Evolutionary conservation across 2,113 vertebrate species (phyloP).

Genomic region (Odobenus rosmarus): DNA sequence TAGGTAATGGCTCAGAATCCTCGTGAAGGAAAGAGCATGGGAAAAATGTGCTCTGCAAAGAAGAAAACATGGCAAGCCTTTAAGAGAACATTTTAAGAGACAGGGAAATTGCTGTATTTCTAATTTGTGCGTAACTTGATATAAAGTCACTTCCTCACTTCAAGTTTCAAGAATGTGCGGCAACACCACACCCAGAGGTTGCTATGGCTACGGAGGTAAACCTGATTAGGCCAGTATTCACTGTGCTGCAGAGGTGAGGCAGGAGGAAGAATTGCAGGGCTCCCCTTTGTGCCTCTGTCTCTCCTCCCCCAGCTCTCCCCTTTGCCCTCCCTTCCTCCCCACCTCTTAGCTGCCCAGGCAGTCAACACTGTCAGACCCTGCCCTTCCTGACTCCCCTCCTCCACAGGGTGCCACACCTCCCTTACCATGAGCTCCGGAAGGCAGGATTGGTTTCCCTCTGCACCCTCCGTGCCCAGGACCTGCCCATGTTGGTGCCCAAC

Average conservation of each 20-base stretch:
- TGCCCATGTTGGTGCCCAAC: too few relatives aligned
- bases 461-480: neutral
- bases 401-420: neutral
- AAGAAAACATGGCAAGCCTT: neutral
- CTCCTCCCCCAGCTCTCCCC: neutral
- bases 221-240: neutral
- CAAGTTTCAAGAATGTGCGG: slow-evolving; percentile 18
- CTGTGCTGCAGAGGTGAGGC: neutral
- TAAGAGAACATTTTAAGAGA: slow-evolving; percentile 5
- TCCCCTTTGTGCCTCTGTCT: neutral
- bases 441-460: neutral
- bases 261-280: neutral
- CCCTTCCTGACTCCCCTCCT: neutral
- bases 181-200: neutral
- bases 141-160: slow-evolving; percentile 19
- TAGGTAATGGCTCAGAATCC: neutral
- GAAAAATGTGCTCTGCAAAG: neutral
- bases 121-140: slow-evolving; percentile 14
- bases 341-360: neutral
- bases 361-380: neutral
- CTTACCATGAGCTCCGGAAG: neutral
- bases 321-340: neutral
- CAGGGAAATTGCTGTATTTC: neutral
- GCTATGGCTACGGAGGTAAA: neutral
- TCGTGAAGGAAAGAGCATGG: neutral